Evolutionary conservation across 1,140 invertebrate species (phyloP).

Genomic region (Drosophila nikananu): DNA sequence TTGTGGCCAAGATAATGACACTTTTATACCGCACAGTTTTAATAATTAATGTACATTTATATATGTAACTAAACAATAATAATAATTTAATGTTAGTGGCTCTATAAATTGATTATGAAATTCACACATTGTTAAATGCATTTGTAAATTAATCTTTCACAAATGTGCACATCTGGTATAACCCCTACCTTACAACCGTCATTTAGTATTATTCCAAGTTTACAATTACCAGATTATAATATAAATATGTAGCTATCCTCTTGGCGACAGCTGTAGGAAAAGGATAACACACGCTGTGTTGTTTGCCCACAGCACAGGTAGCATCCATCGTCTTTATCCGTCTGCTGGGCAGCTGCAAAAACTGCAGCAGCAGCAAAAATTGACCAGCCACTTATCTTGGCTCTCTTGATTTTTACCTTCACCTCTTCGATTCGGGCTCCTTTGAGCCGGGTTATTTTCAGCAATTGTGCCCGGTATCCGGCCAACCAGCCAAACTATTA

Average conservation of each 20-base stretch:
- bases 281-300: slow-evolving; percentile 33
- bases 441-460: slow-evolving; percentile 62
- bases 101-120: no score
- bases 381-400: slow-evolving; percentile 52
- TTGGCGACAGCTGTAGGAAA: slow-evolving; percentile 12
- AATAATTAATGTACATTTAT: background rate
- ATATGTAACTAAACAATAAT: background rate
- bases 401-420: slow-evolving; percentile 7
- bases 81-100: no score
- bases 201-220: no score
- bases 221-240: background rate
- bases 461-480: slow-evolving; percentile 49
- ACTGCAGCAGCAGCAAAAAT: slow-evolving; percentile 49
- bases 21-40: background rate
- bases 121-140: background rate
- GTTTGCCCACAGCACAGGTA: slow-evolving; percentile 40
- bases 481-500: slow-evolving; percentile 48
- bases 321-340: slow-evolving; percentile 51
- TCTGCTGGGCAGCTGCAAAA: slow-evolving; percentile 46
- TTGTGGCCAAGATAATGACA: slow-evolving; percentile 11
- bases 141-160: background rate
- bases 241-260: slow-evolving; percentile 3
- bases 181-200: background rate
- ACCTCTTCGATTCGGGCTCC: slow-evolving; percentile 1
- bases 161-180: no score